Evolutionary conservation across 2,797 vertebrate genomes (phyloP), one percentile per base, ranked within the genome.

Genomic region (Xenops minutus): DNA sequence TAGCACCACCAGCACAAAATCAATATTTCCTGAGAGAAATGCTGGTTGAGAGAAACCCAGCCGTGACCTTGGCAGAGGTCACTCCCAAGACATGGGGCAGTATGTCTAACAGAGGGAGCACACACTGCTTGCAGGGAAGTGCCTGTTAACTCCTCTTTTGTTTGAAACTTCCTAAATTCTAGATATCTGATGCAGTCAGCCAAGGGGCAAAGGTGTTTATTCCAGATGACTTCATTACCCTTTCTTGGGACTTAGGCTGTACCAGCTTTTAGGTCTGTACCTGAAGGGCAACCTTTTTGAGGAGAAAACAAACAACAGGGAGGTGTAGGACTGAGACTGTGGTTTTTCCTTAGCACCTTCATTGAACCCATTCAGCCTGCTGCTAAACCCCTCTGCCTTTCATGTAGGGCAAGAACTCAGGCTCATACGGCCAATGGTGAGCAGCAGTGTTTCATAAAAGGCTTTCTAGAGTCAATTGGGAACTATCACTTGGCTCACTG

Each of bases 1-100:
- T 96, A 96, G 71, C 93, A 86, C 76, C 72, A 58, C 64, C 82
- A 86, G 90, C 97, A 97, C 86, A 95, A 97, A 97, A 97, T 97
- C 97, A 97, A 95, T 97, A 96, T 67, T 81, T 93, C 74, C 89
- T 86, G 34, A 94, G 64, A 95, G 64, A 83, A 93, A 94, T 14
- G 41, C 51, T 92, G 84, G 82, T 87, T 95, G 95, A 94, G 83
- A 95, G 85, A 91, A 97, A 95, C 59, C 79, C 79, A 83, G 44
- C 72, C 76, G 62, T 64, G 93, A 80, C 95, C 91, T 88, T 82
- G 69, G 87, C 71, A 80, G 51, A 79, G 73, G 80, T 95, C 92
- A 83, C 76, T 89, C 71, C 83, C 81, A 89, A 89, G 84, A 83
- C 71, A 54, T 24, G 37, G 86, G 75, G 62, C 73, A 93, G 62